Conservation (phyloP, 2,113 vertebrate genomes). For the Elgaria multicarinata region DNA sequence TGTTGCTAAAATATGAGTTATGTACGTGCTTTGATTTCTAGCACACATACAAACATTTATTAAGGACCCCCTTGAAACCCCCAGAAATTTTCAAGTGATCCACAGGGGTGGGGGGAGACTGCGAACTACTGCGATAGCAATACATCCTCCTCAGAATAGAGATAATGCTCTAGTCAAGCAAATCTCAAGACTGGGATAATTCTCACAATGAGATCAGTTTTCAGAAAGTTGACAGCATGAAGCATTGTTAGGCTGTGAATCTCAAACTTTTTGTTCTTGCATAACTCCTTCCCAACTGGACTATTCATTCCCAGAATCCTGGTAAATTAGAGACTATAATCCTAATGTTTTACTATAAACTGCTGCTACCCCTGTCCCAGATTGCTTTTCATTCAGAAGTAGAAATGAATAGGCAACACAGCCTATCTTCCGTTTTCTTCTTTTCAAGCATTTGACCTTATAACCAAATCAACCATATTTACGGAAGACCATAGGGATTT, state of each 20-base stretch:
- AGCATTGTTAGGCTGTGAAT: neutral
- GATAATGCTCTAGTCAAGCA: neutral
- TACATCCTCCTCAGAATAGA: neutral
- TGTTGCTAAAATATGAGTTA: too few species aligned
- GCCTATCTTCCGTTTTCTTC: neutral
- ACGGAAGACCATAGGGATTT: neutral
- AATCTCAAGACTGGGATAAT: neutral
- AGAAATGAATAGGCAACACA: neutral
- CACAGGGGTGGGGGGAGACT: neutral
- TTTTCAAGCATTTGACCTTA: neutral
- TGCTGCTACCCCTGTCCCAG: neutral
- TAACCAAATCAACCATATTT: neutral
- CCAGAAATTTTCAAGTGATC: neutral
- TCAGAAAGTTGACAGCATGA: neutral
- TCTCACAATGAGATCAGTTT: neutral
- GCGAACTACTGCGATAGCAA: neutral
- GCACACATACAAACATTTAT: neutral
- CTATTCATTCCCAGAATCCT: neutral
- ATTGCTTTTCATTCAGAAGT: neutral
- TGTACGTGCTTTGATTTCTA: neutral
- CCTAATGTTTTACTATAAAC: neutral
- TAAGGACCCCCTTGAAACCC: neutral
- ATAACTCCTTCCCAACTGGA: neutral
- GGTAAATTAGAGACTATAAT: neutral
- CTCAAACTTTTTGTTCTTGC: neutral